A percentile compares a stretch with the other conserved stretches of the same genome.
Evolutionary conservation across 2,113 vertebrate genomes (phyloP).

Genomic region (Toxostoma redivivum): DNA sequence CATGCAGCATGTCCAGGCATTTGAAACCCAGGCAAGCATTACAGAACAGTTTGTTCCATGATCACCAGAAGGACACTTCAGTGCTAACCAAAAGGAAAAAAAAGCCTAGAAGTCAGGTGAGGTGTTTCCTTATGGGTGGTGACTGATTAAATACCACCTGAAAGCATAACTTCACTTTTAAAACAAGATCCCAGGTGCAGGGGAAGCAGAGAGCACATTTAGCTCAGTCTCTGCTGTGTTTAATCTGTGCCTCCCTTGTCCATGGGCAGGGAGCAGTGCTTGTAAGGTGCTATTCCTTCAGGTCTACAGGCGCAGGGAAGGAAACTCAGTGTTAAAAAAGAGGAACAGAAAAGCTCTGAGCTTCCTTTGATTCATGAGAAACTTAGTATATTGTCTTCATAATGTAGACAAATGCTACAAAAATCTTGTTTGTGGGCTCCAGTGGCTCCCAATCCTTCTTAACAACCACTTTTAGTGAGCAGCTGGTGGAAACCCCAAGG

Average conservation of each 20-base stretch:
- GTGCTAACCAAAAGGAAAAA: background rate
- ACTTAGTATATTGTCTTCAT: background rate
- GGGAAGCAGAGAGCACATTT: background rate
- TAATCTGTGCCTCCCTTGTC: background rate
- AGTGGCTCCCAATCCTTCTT: background rate
- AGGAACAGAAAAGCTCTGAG: background rate
- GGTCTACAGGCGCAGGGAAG: background rate
- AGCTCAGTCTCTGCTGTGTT: background rate
- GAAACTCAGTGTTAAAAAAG: background rate
- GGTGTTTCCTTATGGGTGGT: background rate
- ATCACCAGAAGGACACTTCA: background rate
- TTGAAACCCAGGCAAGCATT: background rate
- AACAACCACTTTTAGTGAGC: background rate
- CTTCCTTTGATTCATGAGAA: background rate
- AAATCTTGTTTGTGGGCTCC: background rate
- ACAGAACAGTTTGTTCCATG: background rate
- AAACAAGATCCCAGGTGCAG: background rate
- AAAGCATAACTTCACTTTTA: background rate
- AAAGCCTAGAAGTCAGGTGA: background rate
- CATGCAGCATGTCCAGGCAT: background rate
- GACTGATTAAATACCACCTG: background rate
- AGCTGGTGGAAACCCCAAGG: background rate
- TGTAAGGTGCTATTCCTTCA: background rate
- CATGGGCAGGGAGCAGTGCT: rapidly evolving
- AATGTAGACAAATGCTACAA: background rate